Conservation (phyloP, 2,888 invertebrate species). For the Synergus itoensis region DNA sequence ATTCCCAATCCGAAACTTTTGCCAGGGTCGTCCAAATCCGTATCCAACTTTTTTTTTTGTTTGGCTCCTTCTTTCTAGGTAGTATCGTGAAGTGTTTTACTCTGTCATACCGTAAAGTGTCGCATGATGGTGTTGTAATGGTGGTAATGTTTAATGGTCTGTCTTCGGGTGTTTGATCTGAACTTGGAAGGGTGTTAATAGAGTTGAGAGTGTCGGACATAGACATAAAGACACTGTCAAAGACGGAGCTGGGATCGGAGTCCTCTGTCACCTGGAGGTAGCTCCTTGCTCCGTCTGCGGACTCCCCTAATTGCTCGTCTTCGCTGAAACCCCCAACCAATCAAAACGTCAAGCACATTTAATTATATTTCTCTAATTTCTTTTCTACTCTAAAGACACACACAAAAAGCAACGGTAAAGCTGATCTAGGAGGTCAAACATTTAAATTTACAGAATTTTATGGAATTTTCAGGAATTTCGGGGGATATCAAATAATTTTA, state of each 20-base stretch:
- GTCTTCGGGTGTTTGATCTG: slow-evolving; percentile 77
- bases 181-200: slow-evolving; percentile 76
- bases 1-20: too few relatives aligned
- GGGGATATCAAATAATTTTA: too few relatives aligned
- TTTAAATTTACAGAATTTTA: too few relatives aligned
- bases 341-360: slow-evolving; percentile 42
- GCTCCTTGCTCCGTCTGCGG: slow-evolving; percentile 67
- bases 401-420: neutral
- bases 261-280: slow-evolving; percentile 72
- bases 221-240: slow-evolving; percentile 77
- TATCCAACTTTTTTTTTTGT: too few relatives aligned
- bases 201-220: slow-evolving; percentile 77
- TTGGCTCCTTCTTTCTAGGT: too few relatives aligned
- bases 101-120: slow-evolving; percentile 74
- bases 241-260: slow-evolving; percentile 74
- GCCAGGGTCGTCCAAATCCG: too few relatives aligned
- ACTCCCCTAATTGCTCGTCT: slow-evolving; percentile 67
- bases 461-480: too few relatives aligned
- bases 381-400: neutral
- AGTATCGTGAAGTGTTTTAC: slow-evolving; percentile 46
- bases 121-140: slow-evolving; percentile 74
- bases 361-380: slow-evolving; percentile 12
- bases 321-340: slow-evolving; percentile 71
- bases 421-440: neutral
- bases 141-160: slow-evolving; percentile 74